Base-by-base conservation (phyloP, 2,113 vertebrate genomes). In the Natator depressus region DNA sequence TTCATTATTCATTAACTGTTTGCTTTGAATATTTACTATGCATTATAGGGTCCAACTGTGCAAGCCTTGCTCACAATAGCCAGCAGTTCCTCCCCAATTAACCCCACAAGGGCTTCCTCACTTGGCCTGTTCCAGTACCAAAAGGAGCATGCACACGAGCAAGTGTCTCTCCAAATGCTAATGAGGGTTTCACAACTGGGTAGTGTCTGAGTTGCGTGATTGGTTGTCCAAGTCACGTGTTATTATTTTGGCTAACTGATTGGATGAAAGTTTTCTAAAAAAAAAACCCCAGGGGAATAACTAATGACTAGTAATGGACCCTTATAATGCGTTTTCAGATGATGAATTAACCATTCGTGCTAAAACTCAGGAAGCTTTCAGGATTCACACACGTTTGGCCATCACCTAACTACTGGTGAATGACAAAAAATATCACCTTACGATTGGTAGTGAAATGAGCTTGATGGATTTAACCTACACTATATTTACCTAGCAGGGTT, bases 381-480 rank as follows among this genome's bases (percentile, higher is more conserved):
- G 50, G 51, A 47, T 88, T 91, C 85, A 79, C 91, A 55, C 50
- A 57, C 5, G 1, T 79, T 92, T 91, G 81, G 81, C 24, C 42
- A 81, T 84, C 79, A 92, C 59, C 31, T 76, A 29, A 85, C 24
- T 84, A 81, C 87, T 84, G 50, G 8, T 11, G 42, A 29, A 1
- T 12, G 0, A 5, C 1, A 12, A 35, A 20, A 8, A 62, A 55
- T 83, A 42, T 8, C 0, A 38, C 47, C 78, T 53, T 42, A 14
- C 54, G 91, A 87, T 31, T 29, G 4, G 25, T 27, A 90, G 57
- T 88, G 84, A 69, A 90, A 49, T 94, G 96, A 47, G 75, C 42
- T 78, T 78, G 42, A 47, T 47, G 42, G 24, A 78, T 78, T 25
- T 14, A 46, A 47, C 42, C 75, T 29, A 72, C 46, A 8, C 38